These are phyloP conservation scores for Hemiscyllium ocellatum DNA, from an alignment of 2,113 vertebrate species.

Conservation along the genomic window DNA sequence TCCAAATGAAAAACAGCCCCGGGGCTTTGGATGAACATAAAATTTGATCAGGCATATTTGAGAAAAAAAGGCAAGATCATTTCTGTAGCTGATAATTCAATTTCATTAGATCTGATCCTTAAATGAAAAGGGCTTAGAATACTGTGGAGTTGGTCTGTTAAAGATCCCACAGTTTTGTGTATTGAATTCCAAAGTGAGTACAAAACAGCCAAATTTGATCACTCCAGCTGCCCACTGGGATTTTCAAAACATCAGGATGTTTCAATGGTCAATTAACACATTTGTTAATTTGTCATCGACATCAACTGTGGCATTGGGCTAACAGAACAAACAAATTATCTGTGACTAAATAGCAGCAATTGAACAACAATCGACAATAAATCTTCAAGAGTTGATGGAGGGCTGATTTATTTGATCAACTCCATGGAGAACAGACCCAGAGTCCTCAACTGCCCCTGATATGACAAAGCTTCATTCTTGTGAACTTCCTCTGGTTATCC, in stretches of 20 bases:
- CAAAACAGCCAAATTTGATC: not conserved
- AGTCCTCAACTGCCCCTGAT: too few relatives aligned
- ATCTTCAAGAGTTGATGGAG: not conserved
- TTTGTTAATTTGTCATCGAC: not conserved
- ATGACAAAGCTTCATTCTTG: too few relatives aligned
- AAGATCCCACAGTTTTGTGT: not conserved
- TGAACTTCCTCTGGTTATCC: too few relatives aligned
- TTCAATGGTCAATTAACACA: not conserved
- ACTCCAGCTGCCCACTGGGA: not conserved
- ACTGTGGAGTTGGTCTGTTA: not conserved
- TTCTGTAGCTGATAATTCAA: not conserved
- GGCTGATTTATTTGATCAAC: not conserved
- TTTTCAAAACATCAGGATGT: not conserved
- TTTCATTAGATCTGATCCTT: not conserved
- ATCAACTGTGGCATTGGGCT: not conserved
- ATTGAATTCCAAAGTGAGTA: not conserved
- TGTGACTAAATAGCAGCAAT: not conserved
- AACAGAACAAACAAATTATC: not conserved
- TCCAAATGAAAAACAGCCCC: not conserved
- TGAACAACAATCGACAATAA: conserved; percentile 1
- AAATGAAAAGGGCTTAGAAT: not conserved
- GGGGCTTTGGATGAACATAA: not conserved
- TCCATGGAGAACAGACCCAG: too few relatives aligned
- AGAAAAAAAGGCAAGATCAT: not conserved
- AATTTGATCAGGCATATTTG: not conserved